Evolutionary conservation across 1,140 invertebrate genomes (phyloP).

Genomic region (Drosophila erecta): DNA sequence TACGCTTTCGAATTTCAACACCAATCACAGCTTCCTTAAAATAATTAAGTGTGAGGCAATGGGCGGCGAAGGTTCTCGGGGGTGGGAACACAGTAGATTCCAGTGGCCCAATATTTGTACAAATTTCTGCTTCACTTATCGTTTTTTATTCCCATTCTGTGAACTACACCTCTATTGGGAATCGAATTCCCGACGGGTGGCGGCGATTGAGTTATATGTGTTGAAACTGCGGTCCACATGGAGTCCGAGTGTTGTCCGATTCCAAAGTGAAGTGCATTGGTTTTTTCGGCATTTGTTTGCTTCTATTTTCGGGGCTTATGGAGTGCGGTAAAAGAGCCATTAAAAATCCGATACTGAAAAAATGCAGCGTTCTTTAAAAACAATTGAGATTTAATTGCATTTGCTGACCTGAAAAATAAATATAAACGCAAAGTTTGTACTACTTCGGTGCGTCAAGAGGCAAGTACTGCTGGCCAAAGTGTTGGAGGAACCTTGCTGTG

Average conservation of each 20-base stretch:
- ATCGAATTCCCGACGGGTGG: conserved; percentile 53
- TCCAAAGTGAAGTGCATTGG: conserved; percentile 5
- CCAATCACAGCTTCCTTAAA: conserved; percentile 33
- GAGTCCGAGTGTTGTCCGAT: conserved; percentile 21
- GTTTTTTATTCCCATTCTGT: conserved; percentile 9
- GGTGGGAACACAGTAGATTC: conserved; percentile 12
- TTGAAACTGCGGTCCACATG: conserved; percentile 49
- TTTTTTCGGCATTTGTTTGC: conserved; percentile 29
- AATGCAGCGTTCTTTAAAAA: conserved; percentile 23
- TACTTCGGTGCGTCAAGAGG: conserved; percentile 14
- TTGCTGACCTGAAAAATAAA: conserved; percentile 42
- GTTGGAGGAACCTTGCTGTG: conserved; percentile 36
- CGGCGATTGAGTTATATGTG: conserved; percentile 55
- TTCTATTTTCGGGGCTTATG: conserved; percentile 26
- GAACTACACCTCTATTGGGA: conserved; percentile 27
- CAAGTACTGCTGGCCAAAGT: not conserved
- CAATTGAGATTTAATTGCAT: conserved; percentile 48
- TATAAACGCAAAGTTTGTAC: conserved; percentile 26
- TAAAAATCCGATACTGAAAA: conserved; percentile 24
- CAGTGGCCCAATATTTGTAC: conserved; percentile 38
- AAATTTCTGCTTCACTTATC: conserved; percentile 18
- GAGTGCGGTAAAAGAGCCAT: conserved; percentile 26
- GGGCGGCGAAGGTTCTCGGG: conserved; percentile 3
- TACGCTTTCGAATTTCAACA: conserved; percentile 3
- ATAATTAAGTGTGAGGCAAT: conserved; percentile 73